Evolutionary conservation across 1,140 invertebrate species (phyloP).

Genomic region (Drepana arcuata): DNA sequence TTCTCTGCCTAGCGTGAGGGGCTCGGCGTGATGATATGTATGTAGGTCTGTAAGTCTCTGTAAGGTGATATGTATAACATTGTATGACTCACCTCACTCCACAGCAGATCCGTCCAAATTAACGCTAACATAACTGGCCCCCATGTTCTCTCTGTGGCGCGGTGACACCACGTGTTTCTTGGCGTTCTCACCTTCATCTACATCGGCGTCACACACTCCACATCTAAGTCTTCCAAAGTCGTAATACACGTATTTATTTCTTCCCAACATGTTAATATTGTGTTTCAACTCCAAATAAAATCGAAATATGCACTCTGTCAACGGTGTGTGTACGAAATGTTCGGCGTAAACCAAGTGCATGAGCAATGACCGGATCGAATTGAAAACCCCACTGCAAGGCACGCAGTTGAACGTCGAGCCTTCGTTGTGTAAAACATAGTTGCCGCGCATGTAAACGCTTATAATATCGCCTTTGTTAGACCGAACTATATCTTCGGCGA

Average conservation of each 20-base stretch:
- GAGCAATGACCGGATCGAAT: conserved; percentile 44
- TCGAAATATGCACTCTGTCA: conserved; percentile 46
- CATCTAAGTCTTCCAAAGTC: conserved; percentile 51
- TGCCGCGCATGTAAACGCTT: conserved; percentile 55
- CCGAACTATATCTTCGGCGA: conserved; percentile 25
- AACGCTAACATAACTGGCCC: conserved; percentile 54
- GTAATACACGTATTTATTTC: conserved; percentile 57
- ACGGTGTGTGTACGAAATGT: conserved; percentile 37
- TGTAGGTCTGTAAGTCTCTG: too few relatives aligned
- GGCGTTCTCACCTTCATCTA: conserved; percentile 49
- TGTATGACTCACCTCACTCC: too few relatives aligned
- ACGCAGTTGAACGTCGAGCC: conserved; percentile 42
- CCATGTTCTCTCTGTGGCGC: conserved; percentile 56
- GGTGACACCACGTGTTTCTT: conserved; percentile 51
- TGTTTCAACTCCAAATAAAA: conserved; percentile 62
- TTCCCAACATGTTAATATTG: conserved; percentile 51
- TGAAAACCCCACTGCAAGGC: conserved; percentile 37
- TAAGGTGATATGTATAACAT: too few relatives aligned
- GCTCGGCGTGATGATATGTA: too few relatives aligned
- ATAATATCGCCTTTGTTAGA: conserved; percentile 51
- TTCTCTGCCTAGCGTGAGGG: too few relatives aligned
- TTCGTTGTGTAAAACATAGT: conserved; percentile 49
- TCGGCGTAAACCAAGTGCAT: conserved; percentile 51
- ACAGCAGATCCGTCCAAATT: conserved; percentile 39
- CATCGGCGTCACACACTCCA: conserved; percentile 44